Evolutionary conservation across 2,113 vertebrate genomes (phyloP).

Genomic region (Oncorhynchus keta): DNA sequence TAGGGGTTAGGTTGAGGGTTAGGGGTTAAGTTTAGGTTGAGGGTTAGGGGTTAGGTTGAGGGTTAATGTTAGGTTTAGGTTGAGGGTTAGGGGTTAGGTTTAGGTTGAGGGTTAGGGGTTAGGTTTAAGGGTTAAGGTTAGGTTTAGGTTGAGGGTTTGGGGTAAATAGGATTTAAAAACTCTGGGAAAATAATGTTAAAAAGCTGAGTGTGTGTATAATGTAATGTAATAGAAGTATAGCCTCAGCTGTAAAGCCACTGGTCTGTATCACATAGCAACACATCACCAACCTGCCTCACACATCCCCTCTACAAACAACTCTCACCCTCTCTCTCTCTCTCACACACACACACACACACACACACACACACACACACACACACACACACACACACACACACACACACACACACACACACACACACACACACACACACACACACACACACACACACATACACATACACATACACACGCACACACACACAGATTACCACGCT

Average conservation of each 20-base stretch:
- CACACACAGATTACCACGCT: slow-evolving; percentile 1
- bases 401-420: slow-evolving; percentile 21
- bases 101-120: too few species aligned
- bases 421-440: slow-evolving; percentile 24
- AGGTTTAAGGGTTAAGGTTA: too few species aligned
- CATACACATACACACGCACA: neutral
- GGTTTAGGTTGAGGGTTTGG: too few species aligned
- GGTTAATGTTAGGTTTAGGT: too few species aligned
- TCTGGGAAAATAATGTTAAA: neutral
- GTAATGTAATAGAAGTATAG: slow-evolving; percentile 64
- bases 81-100: too few species aligned
- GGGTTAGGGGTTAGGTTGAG: too few species aligned
- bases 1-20: too few species aligned
- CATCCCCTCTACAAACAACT: slow-evolving; percentile 44
- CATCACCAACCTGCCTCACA: slow-evolving; percentile 48
- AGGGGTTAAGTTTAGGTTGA: too few species aligned
- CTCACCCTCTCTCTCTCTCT: slow-evolving; percentile 44
- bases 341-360: slow-evolving; percentile 26
- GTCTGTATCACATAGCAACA: slow-evolving; percentile 59
- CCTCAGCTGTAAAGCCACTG: slow-evolving; percentile 69
- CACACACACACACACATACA: neutral
- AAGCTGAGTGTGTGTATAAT: slow-evolving; percentile 20
- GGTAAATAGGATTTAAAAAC: neutral
- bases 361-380: slow-evolving; percentile 19
- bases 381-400: slow-evolving; percentile 21